Evolutionary conservation across 2,797 vertebrate species (phyloP), one percentile per base, ranked within the genome.

Genomic region (Mormyrops attenuatus): DNA sequence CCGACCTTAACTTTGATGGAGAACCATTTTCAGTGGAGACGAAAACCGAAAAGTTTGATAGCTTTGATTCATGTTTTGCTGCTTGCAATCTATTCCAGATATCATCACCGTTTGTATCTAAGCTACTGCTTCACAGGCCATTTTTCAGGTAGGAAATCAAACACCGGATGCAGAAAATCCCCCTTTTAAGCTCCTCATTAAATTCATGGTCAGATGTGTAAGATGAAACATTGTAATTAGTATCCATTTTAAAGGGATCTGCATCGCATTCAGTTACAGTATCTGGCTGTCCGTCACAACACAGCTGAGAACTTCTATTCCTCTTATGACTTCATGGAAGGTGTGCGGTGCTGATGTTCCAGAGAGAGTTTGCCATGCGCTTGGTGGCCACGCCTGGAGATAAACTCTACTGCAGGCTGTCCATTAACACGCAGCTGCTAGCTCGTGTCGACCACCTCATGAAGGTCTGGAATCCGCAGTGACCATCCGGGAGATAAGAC

Each of bases 341-440:
- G 93, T 99, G 98, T 95, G 98, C 98, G 20, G 94, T 99, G 93
- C 95, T 99, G 93, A 99, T 99, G 99, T 99, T 99, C 96, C 99
- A 99, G 92, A 97, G 97, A 91, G 98, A 99, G 93, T 99, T 99
- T 94, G 98, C 98, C 41, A 97, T 99, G 95, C 97, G 98, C 34
- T 94, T 99, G 92, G 98, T 99, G 30, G 99, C 99, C 88, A 95
- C 96, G 89, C 98, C 99, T 30, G 98, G 98, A 92, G 98, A 97
- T 92, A 99, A 98, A 87, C 94, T 99, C 9, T 99, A 98, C 94
- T 99, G 99, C 94, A 96, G 99, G 66, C 95, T 99, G 0, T 99
- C 98, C 89, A 97, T 99, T 92, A 99, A 99, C 93, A 99, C 98
- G 22, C 99, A 99, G 88, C 94, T 99, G 0, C 89, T 99, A 93